phyloP scores from a whole-genome alignment of 2,888 invertebrate genomes.

The Torymus texanus region DNA sequence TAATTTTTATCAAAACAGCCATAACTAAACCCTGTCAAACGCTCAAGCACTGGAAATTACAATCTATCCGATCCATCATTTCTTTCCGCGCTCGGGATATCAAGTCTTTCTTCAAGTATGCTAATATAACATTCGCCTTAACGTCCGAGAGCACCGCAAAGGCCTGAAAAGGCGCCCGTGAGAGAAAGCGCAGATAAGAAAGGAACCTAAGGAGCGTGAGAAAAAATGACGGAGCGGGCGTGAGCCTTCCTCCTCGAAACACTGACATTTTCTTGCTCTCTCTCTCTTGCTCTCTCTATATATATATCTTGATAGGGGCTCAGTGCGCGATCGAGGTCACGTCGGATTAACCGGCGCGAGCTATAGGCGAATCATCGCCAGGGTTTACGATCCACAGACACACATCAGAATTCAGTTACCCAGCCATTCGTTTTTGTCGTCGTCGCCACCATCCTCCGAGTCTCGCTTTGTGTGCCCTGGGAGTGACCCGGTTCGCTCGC shows the following conservation, averaged over 20 bases:
- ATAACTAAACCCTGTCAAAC: no score
- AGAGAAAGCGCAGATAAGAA: background rate
- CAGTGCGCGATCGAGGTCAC: constrained; percentile 39
- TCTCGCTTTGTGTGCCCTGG: background rate
- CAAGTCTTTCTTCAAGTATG: background rate
- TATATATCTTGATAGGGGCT: background rate
- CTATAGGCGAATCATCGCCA: constrained; percentile 5
- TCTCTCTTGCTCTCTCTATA: background rate
- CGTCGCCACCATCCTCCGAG: no score
- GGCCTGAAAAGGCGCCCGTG: no score
- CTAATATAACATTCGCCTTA: background rate
- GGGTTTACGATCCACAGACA: background rate
- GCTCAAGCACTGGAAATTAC: no score
- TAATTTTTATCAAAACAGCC: no score
- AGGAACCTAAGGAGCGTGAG: background rate
- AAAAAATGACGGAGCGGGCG: background rate
- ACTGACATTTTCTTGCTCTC: constrained; percentile 39
- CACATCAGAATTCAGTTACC: constrained; percentile 30
- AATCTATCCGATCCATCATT: no score
- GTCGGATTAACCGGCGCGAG: constrained; percentile 19
- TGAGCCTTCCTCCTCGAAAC: constrained; percentile 18
- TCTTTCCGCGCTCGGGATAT: no score
- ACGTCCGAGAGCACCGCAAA: background rate
- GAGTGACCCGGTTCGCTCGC: constrained; percentile 35
- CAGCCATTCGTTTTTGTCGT: background rate